Evolutionary conservation across 2,888 invertebrate species (phyloP).

Genomic region (Cephus sareptanus): DNA sequence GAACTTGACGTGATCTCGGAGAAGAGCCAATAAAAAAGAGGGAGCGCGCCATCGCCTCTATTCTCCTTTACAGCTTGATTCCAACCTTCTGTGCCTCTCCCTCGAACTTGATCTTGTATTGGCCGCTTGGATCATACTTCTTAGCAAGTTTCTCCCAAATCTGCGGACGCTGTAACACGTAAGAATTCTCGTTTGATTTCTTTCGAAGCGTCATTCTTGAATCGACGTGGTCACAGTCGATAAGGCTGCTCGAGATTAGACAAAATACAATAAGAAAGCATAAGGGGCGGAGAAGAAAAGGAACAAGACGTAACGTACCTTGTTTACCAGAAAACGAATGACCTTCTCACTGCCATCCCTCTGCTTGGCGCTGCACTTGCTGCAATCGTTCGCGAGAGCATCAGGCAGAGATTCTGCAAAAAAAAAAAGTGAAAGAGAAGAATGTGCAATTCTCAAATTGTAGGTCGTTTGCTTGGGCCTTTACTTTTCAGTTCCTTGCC

Average conservation of each 20-base stretch:
- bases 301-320: constrained; percentile 46
- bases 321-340: constrained; percentile 72
- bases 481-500: constrained; percentile 78
- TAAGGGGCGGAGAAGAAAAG: background rate
- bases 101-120: constrained; percentile 75
- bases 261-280: background rate
- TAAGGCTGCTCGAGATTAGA: background rate
- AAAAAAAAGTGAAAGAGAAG: background rate
- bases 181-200: background rate
- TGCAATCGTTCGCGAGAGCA: constrained; percentile 75
- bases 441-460: background rate
- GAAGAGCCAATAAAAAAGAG: constrained; percentile 22
- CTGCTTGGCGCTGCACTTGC: constrained; percentile 76
- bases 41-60: background rate
- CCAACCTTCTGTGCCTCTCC: constrained; percentile 66
- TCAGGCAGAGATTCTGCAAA: constrained; percentile 76
- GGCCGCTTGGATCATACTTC: constrained; percentile 77
- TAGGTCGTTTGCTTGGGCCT: constrained; percentile 54
- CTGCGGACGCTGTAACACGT: constrained; percentile 56
- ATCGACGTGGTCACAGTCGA: too few relatives aligned
- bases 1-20: constrained; percentile 27
- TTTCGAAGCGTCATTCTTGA: too few relatives aligned
- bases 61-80: constrained; percentile 43
- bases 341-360: constrained; percentile 74
- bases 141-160: constrained; percentile 74